Evolutionary conservation across 2,888 invertebrate species (phyloP).

Genomic region (Abscondita cerata): DNA sequence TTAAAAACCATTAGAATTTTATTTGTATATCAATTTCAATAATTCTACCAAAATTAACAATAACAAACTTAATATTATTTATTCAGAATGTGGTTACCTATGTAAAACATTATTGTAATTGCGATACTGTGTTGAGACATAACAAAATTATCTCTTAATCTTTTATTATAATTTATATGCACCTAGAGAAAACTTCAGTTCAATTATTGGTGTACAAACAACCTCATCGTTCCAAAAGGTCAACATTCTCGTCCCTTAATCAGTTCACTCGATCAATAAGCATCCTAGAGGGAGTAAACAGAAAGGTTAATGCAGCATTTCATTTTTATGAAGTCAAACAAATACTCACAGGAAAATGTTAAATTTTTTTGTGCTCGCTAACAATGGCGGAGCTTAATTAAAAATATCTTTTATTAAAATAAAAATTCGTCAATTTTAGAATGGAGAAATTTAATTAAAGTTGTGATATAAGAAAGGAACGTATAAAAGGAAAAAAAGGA

Average conservation of each 20-base stretch:
- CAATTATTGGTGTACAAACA: not conserved
- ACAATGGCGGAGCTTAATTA: too few relatives aligned
- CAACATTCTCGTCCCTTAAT: constrained; percentile 28
- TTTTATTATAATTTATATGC: too few relatives aligned
- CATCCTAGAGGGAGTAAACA: constrained; percentile 18
- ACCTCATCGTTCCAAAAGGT: constrained; percentile 1
- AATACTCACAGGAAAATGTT: constrained; percentile 1
- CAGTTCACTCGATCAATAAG: constrained; percentile 26
- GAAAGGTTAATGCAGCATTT: constrained; percentile 13
- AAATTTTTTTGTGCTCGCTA: not conserved
- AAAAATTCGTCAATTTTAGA: constrained; percentile 33
- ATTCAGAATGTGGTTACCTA: too few relatives aligned
- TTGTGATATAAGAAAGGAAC: constrained; percentile 45
- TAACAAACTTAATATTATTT: too few relatives aligned
- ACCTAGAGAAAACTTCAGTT: too few relatives aligned
- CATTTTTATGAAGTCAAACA: not conserved
- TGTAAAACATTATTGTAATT: too few relatives aligned
- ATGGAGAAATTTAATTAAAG: constrained; percentile 47
- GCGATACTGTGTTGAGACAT: too few relatives aligned
- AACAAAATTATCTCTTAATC: too few relatives aligned
- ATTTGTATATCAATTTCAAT: too few relatives aligned
- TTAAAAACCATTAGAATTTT: too few relatives aligned
- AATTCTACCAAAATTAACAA: too few relatives aligned
- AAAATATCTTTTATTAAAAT: too few relatives aligned
- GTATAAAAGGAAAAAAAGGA: constrained; percentile 36